Percentiles rank a stretch among this genome's conserved stretches.
phyloP scores from a whole-genome alignment of 2,113 vertebrate species.

The Boulengeromyrus knoepffleri region DNA sequence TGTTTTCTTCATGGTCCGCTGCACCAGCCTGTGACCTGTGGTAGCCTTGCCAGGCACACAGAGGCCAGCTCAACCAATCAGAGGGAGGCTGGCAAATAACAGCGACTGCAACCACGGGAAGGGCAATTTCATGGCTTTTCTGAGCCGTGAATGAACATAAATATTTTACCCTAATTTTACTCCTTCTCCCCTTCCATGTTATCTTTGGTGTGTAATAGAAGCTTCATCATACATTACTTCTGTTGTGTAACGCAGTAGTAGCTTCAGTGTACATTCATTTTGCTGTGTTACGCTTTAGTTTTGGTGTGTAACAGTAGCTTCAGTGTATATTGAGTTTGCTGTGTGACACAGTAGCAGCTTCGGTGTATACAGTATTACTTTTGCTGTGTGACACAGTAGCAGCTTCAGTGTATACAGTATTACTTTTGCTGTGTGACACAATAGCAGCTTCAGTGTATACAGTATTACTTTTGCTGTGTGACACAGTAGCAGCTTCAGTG shows the following conservation, averaged over 20 bases:
- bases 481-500: not conserved
- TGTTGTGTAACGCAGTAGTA: not conserved
- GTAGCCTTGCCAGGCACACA: conserved; percentile 71
- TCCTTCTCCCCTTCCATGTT: conserved; percentile 52
- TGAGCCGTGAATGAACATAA: conserved; percentile 47
- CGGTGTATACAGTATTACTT: not conserved
- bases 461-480: too few species aligned
- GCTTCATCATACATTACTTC: not conserved
- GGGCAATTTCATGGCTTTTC: conserved; percentile 68
- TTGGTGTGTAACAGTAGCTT: not conserved
- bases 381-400: not conserved
- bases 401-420: too few species aligned
- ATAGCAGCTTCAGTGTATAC: too few species aligned
- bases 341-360: not conserved
- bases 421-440: too few species aligned
- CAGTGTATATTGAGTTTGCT: not conserved
- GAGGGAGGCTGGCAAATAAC: conserved; percentile 87
- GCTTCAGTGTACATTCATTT: not conserved
- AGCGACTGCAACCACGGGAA: conserved; percentile 70
- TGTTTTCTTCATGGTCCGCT: conserved; percentile 96
- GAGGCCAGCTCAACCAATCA: conserved; percentile 90
- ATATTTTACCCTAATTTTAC: conserved; percentile 31
- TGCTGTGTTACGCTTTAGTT: not conserved
- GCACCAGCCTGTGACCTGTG: conserved; percentile 96
- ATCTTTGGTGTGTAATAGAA: not conserved